Conservation (phyloP, 2,888 invertebrate genomes). For the Orthosia gracilis region DNA sequence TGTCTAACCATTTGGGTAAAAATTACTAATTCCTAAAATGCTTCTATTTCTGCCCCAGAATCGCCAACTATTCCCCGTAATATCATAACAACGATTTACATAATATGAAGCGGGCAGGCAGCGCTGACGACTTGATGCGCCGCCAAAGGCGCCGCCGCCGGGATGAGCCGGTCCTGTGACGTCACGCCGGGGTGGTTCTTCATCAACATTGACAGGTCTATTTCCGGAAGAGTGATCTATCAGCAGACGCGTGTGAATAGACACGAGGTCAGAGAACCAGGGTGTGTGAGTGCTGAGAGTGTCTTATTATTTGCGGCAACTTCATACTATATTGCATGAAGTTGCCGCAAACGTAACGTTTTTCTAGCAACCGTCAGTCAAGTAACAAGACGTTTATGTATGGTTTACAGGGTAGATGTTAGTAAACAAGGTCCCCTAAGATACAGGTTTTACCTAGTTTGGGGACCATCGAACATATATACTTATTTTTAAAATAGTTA, state of each 20-base stretch:
- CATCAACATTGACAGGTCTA: constrained; percentile 67
- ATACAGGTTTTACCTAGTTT: no score
- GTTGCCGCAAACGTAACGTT: not conserved
- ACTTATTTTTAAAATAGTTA: no score
- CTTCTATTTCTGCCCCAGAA: not conserved
- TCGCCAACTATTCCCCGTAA: not conserved
- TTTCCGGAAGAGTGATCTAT: constrained; percentile 57
- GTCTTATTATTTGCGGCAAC: no score
- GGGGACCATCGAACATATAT: no score
- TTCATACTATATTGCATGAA: no score
- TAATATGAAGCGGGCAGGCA: constrained; percentile 8
- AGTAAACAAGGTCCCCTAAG: no score
- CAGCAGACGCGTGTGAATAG: not conserved
- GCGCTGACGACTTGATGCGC: constrained; percentile 36
- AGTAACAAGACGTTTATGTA: not conserved
- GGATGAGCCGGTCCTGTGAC: constrained; percentile 37
- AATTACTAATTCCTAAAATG: no score
- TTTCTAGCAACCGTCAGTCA: not conserved
- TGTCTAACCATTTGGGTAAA: no score
- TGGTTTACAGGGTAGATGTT: not conserved
- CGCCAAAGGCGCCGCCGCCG: no score
- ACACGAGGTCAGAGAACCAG: not conserved
- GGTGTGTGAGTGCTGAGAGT: not conserved
- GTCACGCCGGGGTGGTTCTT: constrained; percentile 29
- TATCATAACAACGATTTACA: constrained; percentile 8